Evolutionary conservation across 2,888 invertebrate species (phyloP).

Genomic region (Sinohyriopsis cumingii): DNA sequence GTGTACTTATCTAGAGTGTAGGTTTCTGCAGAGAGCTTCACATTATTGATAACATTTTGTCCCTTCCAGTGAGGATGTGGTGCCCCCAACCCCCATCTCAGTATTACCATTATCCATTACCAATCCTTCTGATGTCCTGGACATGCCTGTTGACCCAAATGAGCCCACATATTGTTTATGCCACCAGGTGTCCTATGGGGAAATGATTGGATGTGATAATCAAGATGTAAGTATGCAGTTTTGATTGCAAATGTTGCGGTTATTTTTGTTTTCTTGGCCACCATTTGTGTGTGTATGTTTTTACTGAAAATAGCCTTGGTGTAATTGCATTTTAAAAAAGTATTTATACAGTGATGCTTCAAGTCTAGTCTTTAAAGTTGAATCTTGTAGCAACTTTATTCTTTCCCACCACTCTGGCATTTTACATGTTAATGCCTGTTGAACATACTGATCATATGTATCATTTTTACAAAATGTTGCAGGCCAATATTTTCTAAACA

Average conservation of each 20-base stretch:
- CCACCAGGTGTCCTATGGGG: conserved; percentile 94
- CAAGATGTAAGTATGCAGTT: conserved; percentile 64
- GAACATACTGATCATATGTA: no score
- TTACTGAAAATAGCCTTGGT: not conserved
- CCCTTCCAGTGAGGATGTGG: conserved; percentile 15
- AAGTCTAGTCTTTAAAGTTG: not conserved
- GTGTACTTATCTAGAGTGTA: not conserved
- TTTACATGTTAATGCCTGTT: not conserved
- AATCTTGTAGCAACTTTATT: not conserved
- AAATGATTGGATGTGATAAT: conserved; percentile 98
- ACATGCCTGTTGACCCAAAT: conserved; percentile 88
- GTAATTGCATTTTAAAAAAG: not conserved
- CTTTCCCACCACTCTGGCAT: conserved; percentile 1
- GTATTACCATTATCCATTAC: conserved; percentile 65
- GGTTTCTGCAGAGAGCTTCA: conserved; percentile 1
- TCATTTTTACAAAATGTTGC: no score
- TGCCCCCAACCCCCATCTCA: conserved; percentile 46
- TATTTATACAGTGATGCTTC: no score
- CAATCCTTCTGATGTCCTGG: conserved; percentile 78
- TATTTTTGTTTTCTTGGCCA: no score
- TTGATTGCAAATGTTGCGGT: not conserved
- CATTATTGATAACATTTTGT: not conserved
- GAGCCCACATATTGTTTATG: conserved; percentile 99
- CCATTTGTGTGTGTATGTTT: not conserved
- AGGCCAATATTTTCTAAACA: no score